Base-by-base conservation (phyloP, 2,888 invertebrate genomes). In the Micoletzkya japonica region DNA sequence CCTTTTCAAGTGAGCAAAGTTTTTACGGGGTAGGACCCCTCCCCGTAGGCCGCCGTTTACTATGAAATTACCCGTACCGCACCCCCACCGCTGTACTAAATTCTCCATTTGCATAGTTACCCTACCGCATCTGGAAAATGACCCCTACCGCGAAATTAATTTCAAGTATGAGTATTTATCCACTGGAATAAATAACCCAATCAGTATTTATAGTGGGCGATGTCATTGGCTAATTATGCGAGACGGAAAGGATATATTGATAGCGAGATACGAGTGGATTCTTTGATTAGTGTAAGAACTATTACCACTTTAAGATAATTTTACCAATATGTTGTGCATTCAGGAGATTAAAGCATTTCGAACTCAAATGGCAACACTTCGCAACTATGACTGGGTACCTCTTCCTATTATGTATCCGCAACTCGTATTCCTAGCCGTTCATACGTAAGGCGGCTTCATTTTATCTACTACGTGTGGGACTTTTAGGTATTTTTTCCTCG, bases 331-430 rank as follows among this genome's bases (percentile, higher is more conserved):
- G n/a, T 32, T 7, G n/a, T n/a, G 6, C 10, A 28, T n/a, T 32
- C 58, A 68, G 68, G 68, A 68, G 68, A 68, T 68, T 44, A 68
- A 68, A 34, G 58, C 57, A 20, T 68, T 68, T 30, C 68, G 68
- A 2, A 68, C 68, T 26, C 37, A 44, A 34, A 68, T 68, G 68
- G 68, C 68, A 3, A 68, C 68, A 24, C 68, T 68, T 14, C 44
- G 68, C 7, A 68, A 68, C 34, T 68, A 68, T 49, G 68, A 68
- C 57, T 68, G 68, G 68, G 68, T 68, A 28, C 68, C 68, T 17
- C 68, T 68, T 26, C 68, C 68, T 36, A 26, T 68, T 10, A 68
- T 68, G 68, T 68, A 68, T 17, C 68, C 68, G 14, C 68, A 68
- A 36, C 39, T 68, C 32, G 58, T 68, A 20, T 57, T 68, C 24